A percentile compares a stretch with the other conserved stretches of the same genome.
Evolutionary conservation across 30 jellyfish, hydroid and myxozoan species (phyloP).

Genomic region (Turritopsis rubra): DNA sequence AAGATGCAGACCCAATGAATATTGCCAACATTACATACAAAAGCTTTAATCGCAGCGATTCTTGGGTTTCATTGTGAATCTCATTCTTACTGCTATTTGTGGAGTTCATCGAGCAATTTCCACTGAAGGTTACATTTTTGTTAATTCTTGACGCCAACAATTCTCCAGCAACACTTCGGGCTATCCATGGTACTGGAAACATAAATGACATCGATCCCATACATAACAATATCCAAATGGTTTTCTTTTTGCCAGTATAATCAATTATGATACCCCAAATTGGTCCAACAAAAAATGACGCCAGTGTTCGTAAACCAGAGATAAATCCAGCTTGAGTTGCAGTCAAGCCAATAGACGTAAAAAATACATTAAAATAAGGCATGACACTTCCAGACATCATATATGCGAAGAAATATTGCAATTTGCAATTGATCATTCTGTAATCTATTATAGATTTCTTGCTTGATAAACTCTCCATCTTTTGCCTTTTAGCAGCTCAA

Average conservation of each 20-base stretch:
- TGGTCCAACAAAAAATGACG: slow-evolving; percentile 19
- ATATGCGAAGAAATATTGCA: not conserved
- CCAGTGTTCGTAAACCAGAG: slow-evolving; percentile 17
- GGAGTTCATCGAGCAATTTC: not conserved
- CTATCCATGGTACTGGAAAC: slow-evolving; percentile 15
- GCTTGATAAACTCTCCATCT: not conserved
- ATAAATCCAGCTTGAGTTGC: slow-evolving; percentile 20
- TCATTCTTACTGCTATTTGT: not conserved
- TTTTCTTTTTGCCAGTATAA: not conserved
- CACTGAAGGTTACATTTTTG: not conserved
- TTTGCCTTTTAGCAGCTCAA: too few relatives aligned
- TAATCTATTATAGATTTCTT: not conserved
- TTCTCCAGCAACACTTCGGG: not conserved
- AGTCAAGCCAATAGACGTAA: slow-evolving; percentile 17
- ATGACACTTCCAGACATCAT: slow-evolving; percentile 2
- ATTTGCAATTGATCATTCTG: not conserved
- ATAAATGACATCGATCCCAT: not conserved
- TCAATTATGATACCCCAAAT: slow-evolving; percentile 7
- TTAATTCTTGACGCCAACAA: not conserved
- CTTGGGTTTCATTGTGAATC: not conserved
- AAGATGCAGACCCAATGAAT: not conserved
- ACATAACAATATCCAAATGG: not conserved
- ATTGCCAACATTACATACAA: not conserved
- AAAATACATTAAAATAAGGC: slow-evolving; percentile 22
- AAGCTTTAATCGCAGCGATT: not conserved